Base-by-base conservation (phyloP, 2,888 invertebrate species). In the Oligia strigilis region DNA sequence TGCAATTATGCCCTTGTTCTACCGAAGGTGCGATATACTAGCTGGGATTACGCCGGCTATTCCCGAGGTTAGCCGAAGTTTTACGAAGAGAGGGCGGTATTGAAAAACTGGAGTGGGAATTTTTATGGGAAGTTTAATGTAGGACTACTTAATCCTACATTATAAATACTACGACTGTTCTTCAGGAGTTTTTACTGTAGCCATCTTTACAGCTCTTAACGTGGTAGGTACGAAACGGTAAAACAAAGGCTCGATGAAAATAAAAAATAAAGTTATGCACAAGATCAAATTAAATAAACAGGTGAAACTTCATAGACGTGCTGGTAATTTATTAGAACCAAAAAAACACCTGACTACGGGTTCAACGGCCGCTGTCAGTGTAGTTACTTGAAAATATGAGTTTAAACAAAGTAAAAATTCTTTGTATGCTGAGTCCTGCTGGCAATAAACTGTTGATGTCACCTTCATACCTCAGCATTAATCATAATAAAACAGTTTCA, bases 401-500 rank as follows among this genome's bases (percentile, higher is more conserved):
- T 60, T 60, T 60, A 60, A 0, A 60, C 58, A 60, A 60, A 60
- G 58, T 60, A n/a, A n/a, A 60, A n/a, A n/a, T 60, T 55, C 23
- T 76, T 67, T 62, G 60, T 67, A 67, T 67, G 52, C 76, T n/a
- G 11, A 81, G n/a, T 23, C 11, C 14, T 36, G 4, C n/a, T 46
- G 55, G 29, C 46, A 69, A 55, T 55, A 80, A 82, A 80, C 55
- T 11, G 46, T 81, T 64, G 77, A 58, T 29, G 66, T 14, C 43
- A 65, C 66, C 65, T 29, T 64, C 80, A 72, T 43, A 58, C 29
- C 49, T 71, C 43, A 52, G 60, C 23, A 79, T 72, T 84, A 49
- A 86, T 84, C 84, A 78, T 75, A 75, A 82, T 84, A 84, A 84
- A 84, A 72, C 58, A 72, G 19, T 76, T 83, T 69, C 49, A 55